Evolutionary conservation across 2,113 vertebrate genomes (phyloP), one percentile per base, ranked within the genome.

Genomic region (Monopterus albus): DNA sequence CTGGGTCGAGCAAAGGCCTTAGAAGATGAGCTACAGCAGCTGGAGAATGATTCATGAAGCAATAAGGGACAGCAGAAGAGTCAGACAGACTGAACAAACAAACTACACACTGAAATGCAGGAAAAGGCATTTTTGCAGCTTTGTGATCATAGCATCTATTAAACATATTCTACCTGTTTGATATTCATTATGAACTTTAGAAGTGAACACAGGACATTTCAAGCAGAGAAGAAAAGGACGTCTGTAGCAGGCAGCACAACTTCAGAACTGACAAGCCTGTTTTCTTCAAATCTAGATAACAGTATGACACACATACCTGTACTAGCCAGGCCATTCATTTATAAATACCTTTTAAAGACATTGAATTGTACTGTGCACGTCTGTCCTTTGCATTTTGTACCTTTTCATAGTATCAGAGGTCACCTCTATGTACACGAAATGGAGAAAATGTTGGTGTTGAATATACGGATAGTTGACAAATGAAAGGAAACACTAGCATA

Each of bases 1-100:
- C 88, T 98, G 55, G 92, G 88, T 0, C 88, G 97, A 36, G 91
- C 92, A 28, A 81, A 89, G 83, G 91, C 85, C 0, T 33, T 98
- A 84, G 87, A 86, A 43, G 94, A 94, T 6, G 95, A 97, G 87
- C 80, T 98, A 5, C 80, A 88, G 91, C 91, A 95, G 79, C 91
- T 98, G 57, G 95, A 95, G 79, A 53, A 1, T 5, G 94, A 94
- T 65, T 93, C 86, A 7, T 95, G 91, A 93, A 89, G 84, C 78
- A 88, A 35, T 70, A 63, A 78, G 47, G 33, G 53, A 65, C 61
- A 45, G 56, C 17, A 12, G 60, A 59, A 7, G 47, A 74, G 55
- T 33, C 18, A 4, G 65, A 75, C 33, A 26, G 42, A 75, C 81
- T 72, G 61, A 70, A 72, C 64, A 42, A 47, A 85, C 63, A 83